Conservation (phyloP, 2,797 vertebrate species). For the Clarias laeviceps region DNA sequence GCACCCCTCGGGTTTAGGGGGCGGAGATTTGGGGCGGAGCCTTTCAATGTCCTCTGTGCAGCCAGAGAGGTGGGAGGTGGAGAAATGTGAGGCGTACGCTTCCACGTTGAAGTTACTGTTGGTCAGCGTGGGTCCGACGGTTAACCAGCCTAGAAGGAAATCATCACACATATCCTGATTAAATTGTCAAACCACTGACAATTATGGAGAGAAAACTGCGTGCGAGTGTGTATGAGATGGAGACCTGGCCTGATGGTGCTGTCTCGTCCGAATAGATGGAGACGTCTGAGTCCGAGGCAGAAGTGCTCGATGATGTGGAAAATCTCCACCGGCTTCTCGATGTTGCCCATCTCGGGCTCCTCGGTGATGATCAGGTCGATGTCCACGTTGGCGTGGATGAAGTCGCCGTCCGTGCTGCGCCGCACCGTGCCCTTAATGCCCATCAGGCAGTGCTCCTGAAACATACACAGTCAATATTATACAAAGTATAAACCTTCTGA, state of each 20-base stretch:
- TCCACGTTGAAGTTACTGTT: conserved; percentile 99
- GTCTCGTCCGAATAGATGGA: conserved; percentile 95
- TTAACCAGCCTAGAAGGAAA: conserved; percentile 87
- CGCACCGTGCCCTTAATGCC: conserved; percentile 96
- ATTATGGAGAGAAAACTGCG: background rate
- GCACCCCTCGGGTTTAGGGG: conserved; percentile 87
- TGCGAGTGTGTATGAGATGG: background rate
- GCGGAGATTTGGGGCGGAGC: conserved; percentile 92
- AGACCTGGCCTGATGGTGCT: conserved; percentile 95
- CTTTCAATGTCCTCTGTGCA: conserved; percentile 97
- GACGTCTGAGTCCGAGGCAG: conserved; percentile 89
- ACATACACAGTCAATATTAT: background rate
- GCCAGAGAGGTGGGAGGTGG: conserved; percentile 86
- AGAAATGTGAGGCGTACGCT: conserved; percentile 85
- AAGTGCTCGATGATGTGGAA: conserved; percentile 99
- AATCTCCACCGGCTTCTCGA: conserved; percentile 97
- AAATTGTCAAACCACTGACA: no score
- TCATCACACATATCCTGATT: background rate
- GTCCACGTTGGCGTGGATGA: conserved; percentile 97
- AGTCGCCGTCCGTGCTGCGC: conserved; percentile 92
- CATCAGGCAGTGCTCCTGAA: conserved; percentile 98
- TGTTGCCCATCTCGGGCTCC: conserved; percentile 96
- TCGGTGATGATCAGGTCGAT: conserved; percentile 98
- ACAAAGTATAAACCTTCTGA: background rate
- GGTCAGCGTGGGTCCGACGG: conserved; percentile 93